Evolutionary conservation across 1,140 invertebrate species (phyloP), one percentile per base, ranked within the genome.

Genomic region (Thalassaphorura encarpata): DNA sequence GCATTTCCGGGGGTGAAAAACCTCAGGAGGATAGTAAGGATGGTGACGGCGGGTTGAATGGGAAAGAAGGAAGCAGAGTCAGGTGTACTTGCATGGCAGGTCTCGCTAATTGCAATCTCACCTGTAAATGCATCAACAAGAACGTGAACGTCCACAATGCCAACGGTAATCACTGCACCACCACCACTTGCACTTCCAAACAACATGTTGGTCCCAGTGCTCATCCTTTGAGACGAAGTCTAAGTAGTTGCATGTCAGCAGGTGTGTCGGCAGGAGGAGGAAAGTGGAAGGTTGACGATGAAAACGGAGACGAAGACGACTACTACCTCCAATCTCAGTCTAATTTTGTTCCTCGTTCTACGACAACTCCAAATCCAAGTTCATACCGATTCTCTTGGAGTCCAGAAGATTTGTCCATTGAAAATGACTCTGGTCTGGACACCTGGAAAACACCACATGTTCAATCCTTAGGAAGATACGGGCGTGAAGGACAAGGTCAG

Each of bases 1-100:
- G 16, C 49, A 64, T 60, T 64, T 64, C 62, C 62, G 62, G 62
- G 58, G 62, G 62, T 64, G 62, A 64, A 64, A 64, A 64, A 64
- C 52, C 60, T 61, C 46, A 58, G 53, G 54, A 16, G 39, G 26
- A 50, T 36, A 8, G 3, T 23, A 29, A 23, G 16, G 23, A 36
- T 31, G 39, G 48, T 24, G 19, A 31, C 16, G 49, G 28, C 31
- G 19, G 11, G n/a, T 15, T n/a, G n/a, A n/a, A n/a, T n/a, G n/a
- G n/a, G n/a, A n/a, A n/a, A n/a, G n/a, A n/a, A n/a, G n/a, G n/a
- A n/a, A n/a, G n/a, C n/a, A n/a, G n/a, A n/a, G n/a, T n/a, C n/a
- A n/a, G n/a, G n/a, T n/a, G n/a, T n/a, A 6, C 5, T 16, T 49
- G 19, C 47, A n/a, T 13, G 6, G 49, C 19, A 21, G 49, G 31